These are phyloP conservation scores for Agriopis marginaria DNA, from an alignment of 2,888 invertebrate genomes.

Conservation along the genomic window DNA sequence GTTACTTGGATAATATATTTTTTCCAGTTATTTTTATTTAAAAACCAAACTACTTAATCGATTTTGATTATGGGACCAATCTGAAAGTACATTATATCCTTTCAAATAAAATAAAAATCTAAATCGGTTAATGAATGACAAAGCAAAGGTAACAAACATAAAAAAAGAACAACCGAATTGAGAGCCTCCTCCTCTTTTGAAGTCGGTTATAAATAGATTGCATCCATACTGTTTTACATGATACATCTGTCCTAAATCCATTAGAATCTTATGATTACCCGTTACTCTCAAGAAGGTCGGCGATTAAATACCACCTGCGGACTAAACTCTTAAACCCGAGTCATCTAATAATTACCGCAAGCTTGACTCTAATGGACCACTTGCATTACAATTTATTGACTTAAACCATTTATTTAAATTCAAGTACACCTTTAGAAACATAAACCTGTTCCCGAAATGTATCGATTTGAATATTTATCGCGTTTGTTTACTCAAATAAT, in stretches of 20 bases:
- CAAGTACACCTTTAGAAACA: constrained; percentile 54
- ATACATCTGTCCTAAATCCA: constrained; percentile 38
- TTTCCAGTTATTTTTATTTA: too few species aligned
- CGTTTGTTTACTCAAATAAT: constrained; percentile 69
- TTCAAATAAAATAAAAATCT: too few species aligned
- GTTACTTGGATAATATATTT: too few species aligned
- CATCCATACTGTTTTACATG: constrained; percentile 18
- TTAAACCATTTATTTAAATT: constrained; percentile 68
- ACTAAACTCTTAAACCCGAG: constrained; percentile 50
- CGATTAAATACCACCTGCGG: constrained; percentile 77
- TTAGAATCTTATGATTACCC: constrained; percentile 57
- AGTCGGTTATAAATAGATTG: background rate
- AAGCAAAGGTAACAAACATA: too few species aligned
- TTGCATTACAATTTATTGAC: constrained; percentile 69
- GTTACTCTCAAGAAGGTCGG: constrained; percentile 45
- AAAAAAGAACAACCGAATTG: too few species aligned
- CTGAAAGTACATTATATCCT: too few species aligned
- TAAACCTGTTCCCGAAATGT: constrained; percentile 54
- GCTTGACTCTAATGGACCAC: constrained; percentile 69
- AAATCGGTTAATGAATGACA: too few species aligned
- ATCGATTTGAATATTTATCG: constrained; percentile 63
- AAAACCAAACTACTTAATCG: too few species aligned
- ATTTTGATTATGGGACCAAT: too few species aligned
- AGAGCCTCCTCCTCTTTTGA: too few species aligned
- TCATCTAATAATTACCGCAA: constrained; percentile 66